Percentiles rank a stretch among this genome's conserved stretches.
These are phyloP conservation scores for Paradoxurus hermaphroditus DNA, from an alignment of 2,113 vertebrate species.

Conservation along the genomic window DNA sequence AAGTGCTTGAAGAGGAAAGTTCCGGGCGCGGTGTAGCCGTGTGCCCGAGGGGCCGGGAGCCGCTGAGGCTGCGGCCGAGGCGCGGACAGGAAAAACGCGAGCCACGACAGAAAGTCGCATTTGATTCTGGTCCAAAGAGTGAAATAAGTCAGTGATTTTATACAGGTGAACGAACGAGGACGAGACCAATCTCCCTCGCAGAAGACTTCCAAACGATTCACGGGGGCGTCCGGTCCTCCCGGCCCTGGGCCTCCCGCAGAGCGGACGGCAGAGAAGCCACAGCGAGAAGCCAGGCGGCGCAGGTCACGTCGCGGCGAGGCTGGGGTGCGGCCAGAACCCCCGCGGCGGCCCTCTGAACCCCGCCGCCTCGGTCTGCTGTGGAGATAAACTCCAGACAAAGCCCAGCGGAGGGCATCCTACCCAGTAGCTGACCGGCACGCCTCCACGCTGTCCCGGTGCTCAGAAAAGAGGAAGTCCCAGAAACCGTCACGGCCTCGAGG, in stretches of 20 bases:
- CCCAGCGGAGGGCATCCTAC: background rate
- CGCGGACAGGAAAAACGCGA: background rate
- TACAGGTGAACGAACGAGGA: background rate
- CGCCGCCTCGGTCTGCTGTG: rapidly evolving
- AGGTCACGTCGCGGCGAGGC: background rate
- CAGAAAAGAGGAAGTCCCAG: background rate
- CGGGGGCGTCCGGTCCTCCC: background rate
- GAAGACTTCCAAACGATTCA: background rate
- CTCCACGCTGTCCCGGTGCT: background rate
- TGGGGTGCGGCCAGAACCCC: background rate
- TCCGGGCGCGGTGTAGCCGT: background rate
- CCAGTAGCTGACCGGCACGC: background rate
- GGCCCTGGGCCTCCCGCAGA: background rate
- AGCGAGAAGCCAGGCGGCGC: background rate
- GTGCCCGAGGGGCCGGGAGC: background rate
- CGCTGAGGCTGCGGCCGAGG: rapidly evolving
- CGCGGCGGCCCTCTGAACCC: background rate
- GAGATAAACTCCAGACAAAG: background rate
- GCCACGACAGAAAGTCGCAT: background rate
- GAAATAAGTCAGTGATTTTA: background rate
- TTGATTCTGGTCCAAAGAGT: background rate
- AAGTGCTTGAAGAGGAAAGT: no score
- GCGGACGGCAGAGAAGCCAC: background rate
- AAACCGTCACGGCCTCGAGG: background rate
- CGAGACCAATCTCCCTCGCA: background rate